Conservation (phyloP, 1,140 invertebrate genomes). For the Eulimnadia texana region DNA sequence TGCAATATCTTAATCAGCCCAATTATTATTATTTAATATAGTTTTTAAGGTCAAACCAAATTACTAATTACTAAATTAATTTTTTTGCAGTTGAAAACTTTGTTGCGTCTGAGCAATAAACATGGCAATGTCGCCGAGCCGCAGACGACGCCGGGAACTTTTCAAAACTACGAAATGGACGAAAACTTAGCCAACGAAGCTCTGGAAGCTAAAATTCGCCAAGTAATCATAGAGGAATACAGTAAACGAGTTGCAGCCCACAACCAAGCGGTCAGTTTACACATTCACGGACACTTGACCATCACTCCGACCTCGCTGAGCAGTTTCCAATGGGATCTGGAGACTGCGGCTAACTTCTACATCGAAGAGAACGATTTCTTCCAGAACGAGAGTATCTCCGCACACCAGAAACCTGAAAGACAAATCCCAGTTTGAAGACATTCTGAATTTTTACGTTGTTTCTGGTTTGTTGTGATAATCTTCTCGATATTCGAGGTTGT, state of each 20-base stretch:
- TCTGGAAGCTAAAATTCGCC: constrained; percentile 21
- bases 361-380: constrained; percentile 11
- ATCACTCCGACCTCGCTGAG: constrained; percentile 5
- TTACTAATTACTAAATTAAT: background rate
- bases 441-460: too few relatives aligned
- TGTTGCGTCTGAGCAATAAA: constrained; percentile 6
- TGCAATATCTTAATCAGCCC: too few relatives aligned
- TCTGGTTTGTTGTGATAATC: too few relatives aligned
- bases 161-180: constrained; percentile 18
- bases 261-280: constrained; percentile 9
- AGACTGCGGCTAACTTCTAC: background rate
- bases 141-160: background rate
- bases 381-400: constrained; percentile 7
- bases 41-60: too few relatives aligned
- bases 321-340: background rate
- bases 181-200: constrained; percentile 23
- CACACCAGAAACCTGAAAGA: constrained; percentile 11
- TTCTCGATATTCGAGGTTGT: too few relatives aligned
- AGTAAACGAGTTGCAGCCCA: background rate
- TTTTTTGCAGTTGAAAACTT: constrained; percentile 6
- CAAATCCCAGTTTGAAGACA: constrained; percentile 2
- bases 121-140: background rate
- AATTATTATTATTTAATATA: too few relatives aligned
- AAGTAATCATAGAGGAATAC: constrained; percentile 19
- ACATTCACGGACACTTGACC: constrained; percentile 14